Conservation (phyloP, 1,140 invertebrate species). For the Solenopsis fugax region DNA sequence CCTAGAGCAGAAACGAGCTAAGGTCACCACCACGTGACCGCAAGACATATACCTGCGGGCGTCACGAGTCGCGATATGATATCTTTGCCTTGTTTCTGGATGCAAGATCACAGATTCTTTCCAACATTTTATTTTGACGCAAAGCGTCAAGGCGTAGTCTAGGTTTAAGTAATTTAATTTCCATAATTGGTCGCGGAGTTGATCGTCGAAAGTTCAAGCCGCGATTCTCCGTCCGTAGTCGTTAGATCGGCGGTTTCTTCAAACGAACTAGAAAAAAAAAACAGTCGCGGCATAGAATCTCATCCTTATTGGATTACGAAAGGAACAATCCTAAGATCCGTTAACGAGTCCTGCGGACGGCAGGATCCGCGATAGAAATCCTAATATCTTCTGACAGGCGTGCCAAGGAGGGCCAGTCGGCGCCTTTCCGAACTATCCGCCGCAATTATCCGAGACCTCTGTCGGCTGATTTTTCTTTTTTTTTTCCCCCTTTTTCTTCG, state of each 20-base stretch:
- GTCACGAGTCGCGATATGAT: slow-evolving; percentile 52
- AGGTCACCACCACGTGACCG: slow-evolving; percentile 58
- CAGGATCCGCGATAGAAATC: slow-evolving; percentile 78
- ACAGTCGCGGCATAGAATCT: slow-evolving; percentile 66
- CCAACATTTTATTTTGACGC: neutral
- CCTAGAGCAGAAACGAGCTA: slow-evolving; percentile 59
- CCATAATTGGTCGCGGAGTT: neutral
- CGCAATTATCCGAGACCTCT: slow-evolving; percentile 82
- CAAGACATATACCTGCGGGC: slow-evolving; percentile 63
- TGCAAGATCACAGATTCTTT: neutral
- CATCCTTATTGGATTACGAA: slow-evolving; percentile 83
- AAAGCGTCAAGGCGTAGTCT: neutral
- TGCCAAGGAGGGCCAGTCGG: slow-evolving; percentile 76
- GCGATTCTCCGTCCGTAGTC: neutral
- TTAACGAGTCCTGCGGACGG: slow-evolving; percentile 78
- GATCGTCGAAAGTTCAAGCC: neutral
- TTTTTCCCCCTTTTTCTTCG: slow-evolving; percentile 34
- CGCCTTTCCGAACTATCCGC: slow-evolving; percentile 82
- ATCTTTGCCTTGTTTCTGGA: slow-evolving; percentile 12
- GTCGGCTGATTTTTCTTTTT: slow-evolving; percentile 77
- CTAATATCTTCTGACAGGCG: slow-evolving; percentile 82
- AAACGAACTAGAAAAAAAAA: slow-evolving; percentile 19
- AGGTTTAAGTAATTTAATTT: slow-evolving; percentile 8
- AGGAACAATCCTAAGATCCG: slow-evolving; percentile 80
- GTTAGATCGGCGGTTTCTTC: slow-evolving; percentile 33